These are phyloP conservation scores for Octonoba sinensis DNA, from an alignment of 2,888 invertebrate genomes.

Conservation along the genomic window DNA sequence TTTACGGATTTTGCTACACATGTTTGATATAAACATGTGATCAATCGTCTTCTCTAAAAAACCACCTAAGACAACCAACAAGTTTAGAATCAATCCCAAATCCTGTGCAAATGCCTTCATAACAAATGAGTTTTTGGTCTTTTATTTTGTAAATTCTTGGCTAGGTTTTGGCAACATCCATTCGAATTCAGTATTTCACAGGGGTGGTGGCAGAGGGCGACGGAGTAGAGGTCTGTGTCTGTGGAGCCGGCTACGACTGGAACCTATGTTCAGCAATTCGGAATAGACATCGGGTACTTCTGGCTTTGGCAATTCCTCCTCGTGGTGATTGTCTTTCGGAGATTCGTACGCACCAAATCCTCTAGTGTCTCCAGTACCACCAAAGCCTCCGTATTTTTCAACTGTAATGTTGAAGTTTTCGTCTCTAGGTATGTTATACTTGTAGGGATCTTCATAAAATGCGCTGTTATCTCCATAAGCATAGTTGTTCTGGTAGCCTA, in stretches of 20 bases:
- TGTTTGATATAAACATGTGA: too few relatives aligned
- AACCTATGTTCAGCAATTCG: slow-evolving; percentile 20
- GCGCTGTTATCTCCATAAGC: neutral
- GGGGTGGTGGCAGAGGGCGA: slow-evolving; percentile 25
- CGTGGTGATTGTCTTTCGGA: slow-evolving; percentile 20
- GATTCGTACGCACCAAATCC: slow-evolving; percentile 53
- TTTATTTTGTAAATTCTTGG: too few relatives aligned
- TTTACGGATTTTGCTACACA: too few relatives aligned
- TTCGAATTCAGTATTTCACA: neutral
- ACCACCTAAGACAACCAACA: too few relatives aligned
- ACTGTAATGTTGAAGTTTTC: slow-evolving; percentile 42
- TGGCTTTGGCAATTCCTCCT: neutral
- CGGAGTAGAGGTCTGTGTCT: slow-evolving; percentile 4
- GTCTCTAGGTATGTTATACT: neutral
- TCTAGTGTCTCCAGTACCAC: slow-evolving; percentile 47
- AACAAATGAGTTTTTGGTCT: too few relatives aligned
- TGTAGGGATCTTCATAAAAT: slow-evolving; percentile 19
- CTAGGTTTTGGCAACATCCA: neutral
- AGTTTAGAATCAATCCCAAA: too few relatives aligned
- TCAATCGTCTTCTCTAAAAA: too few relatives aligned
- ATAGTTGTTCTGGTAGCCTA: neutral
- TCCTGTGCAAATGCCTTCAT: too few relatives aligned
- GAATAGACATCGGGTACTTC: neutral
- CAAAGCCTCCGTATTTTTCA: slow-evolving; percentile 48
- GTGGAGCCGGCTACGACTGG: slow-evolving; percentile 6